Evolutionary conservation across 2,888 invertebrate genomes (phyloP), one percentile per base, ranked within the genome.

Genomic region (Lampropteryx suffumata): DNA sequence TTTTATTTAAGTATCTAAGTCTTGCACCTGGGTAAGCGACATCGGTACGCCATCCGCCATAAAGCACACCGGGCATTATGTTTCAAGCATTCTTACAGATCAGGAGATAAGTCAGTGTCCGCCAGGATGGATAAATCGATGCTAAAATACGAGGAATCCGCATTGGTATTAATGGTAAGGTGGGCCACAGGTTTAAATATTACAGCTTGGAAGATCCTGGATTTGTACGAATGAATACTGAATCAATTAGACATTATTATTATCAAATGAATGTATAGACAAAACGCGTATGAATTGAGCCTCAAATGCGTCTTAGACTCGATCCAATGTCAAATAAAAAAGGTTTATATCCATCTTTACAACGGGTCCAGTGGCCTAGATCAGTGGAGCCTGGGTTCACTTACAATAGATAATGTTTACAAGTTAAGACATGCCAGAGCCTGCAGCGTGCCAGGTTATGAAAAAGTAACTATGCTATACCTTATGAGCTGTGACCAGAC

Each of bases 81-180:
- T 81, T 79, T 72, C 76, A 72, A 72, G 71, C 65, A 62, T 69
- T 69, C 68, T 69, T 73, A 76, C 73, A 73, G 71, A 70, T 52
- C 73, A 59, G 69, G 66, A 72, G 74, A 82, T 83, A 84, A 82
- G 71, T 82, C 71, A 75, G 62, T 60, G 66, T 64, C 59, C 62
- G 67, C 62, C 55, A 64, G 64, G 62, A 60, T 59, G 71, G 65
- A 82, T 84, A 80, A 82, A 78, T 80, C 68, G 75, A 75, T 69
- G 73, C 60, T 73, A 82, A 81, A 77, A 75, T 81, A 79, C 68
- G 42, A 69, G 61, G 76, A 77, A 76, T 79, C 69, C 66, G 64
- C 71, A 67, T 63, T 57, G 54, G 62, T 65, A 68, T 70, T 67
- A 69, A 68, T 69, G 65, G 59, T 59, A 17, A 37, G 24, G 7